Percentiles rank a stretch among this genome's conserved stretches.
Evolutionary conservation across 2,113 vertebrate genomes (phyloP).

Genomic region (Strigops habroptila): DNA sequence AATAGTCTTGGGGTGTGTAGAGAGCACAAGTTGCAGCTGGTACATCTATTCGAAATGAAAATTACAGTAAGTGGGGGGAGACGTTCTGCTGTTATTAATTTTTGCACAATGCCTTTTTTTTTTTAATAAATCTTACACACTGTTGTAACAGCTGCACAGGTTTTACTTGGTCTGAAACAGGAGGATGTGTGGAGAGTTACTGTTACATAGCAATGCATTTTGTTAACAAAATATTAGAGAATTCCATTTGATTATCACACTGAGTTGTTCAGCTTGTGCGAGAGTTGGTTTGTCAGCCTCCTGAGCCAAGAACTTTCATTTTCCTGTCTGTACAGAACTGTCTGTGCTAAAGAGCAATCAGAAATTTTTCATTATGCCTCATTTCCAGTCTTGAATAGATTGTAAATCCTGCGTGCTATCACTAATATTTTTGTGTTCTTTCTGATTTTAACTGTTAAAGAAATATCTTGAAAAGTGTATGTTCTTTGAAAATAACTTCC

Average conservation of each 20-base stretch:
- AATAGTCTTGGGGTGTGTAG: neutral
- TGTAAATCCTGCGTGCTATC: neutral
- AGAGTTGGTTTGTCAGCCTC: neutral
- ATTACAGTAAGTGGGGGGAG: rapidly evolving
- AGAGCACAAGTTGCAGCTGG: neutral
- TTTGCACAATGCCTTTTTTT: neutral
- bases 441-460: neutral
- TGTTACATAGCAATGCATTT: neutral
- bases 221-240: neutral
- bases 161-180: neutral
- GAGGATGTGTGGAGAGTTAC: neutral
- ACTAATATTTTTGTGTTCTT: neutral
- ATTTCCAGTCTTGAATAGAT: neutral
- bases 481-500: neutral
- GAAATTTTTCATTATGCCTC: neutral
- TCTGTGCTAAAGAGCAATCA: neutral
- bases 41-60: neutral
- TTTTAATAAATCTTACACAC: neutral
- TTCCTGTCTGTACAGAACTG: neutral
- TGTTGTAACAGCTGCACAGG: neutral
- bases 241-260: neutral
- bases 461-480: neutral
- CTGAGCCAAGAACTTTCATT: neutral
- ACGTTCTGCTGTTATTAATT: neutral
- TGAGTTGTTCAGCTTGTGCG: neutral